Conservation (phyloP, 2,797 vertebrate genomes). For the Acipenser oxyrinchus region DNA sequence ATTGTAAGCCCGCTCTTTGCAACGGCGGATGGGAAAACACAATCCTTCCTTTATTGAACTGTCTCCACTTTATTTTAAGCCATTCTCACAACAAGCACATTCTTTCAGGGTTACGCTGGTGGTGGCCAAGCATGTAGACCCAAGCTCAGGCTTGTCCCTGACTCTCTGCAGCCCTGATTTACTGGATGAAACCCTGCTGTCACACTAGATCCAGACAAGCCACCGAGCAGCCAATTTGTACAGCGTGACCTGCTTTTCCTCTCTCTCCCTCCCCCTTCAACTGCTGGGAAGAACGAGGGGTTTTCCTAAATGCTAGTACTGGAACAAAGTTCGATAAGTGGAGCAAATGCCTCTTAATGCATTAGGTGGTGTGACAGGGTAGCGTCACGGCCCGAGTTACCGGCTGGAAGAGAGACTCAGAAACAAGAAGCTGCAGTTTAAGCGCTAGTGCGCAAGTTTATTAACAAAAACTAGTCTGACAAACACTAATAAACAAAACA, state of each 20-base stretch:
- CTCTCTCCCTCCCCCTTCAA: neutral
- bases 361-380: neutral
- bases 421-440: neutral
- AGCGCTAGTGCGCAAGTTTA: no score
- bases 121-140: neutral
- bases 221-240: neutral
- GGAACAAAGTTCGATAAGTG: neutral
- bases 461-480: no score
- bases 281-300: neutral
- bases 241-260: neutral
- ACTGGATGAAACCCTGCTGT: neutral
- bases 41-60: conserved; percentile 1
- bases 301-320: neutral
- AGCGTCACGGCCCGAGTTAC: no score
- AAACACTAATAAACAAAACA: no score
- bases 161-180: neutral
- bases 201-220: neutral
- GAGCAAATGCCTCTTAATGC: neutral
- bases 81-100: neutral
- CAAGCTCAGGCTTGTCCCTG: neutral
- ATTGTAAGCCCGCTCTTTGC: neutral
- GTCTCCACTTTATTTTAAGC: neutral
- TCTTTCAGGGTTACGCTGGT: neutral
- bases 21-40: neutral
- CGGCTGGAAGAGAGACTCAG: neutral